Conservation (phyloP, 1,140 invertebrate genomes). For the Zaprionus nigranus region DNA sequence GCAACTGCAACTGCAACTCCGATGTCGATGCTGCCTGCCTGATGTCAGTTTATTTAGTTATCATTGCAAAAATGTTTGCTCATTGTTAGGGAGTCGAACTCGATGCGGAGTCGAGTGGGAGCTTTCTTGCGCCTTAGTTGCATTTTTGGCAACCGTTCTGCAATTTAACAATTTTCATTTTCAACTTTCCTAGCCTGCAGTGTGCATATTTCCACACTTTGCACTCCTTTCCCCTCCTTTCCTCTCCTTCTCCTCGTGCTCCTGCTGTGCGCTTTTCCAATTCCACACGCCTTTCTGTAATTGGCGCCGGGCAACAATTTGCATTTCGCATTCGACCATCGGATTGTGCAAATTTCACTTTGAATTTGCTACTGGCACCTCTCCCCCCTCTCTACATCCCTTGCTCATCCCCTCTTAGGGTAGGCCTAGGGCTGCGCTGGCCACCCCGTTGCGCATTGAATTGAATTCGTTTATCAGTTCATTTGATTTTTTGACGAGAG, state of each 20-base stretch:
- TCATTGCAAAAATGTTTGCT: slow-evolving; percentile 72
- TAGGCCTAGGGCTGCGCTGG: neutral
- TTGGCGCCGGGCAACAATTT: slow-evolving; percentile 43
- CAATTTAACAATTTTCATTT: slow-evolving; percentile 65
- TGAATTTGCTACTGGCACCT: slow-evolving; percentile 22
- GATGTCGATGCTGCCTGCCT: slow-evolving; percentile 16
- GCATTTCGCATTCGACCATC: slow-evolving; percentile 31
- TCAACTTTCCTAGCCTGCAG: slow-evolving; percentile 54
- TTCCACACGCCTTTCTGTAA: slow-evolving; percentile 28
- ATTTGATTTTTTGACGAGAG: slow-evolving; percentile 66
- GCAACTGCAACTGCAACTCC: neutral
- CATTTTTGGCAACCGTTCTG: slow-evolving; percentile 17
- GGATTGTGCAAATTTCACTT: slow-evolving; percentile 54
- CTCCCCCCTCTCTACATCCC: neutral
- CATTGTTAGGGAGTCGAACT: slow-evolving; percentile 55
- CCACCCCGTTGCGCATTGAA: slow-evolving; percentile 45
- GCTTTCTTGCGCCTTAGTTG: slow-evolving; percentile 23
- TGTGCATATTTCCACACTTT: slow-evolving; percentile 15
- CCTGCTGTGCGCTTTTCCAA: slow-evolving; percentile 4
- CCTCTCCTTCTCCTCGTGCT: neutral
- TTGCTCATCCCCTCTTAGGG: slow-evolving; percentile 5
- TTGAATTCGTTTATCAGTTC: slow-evolving; percentile 69
- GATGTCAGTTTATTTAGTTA: slow-evolving; percentile 74
- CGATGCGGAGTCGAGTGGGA: slow-evolving; percentile 3
- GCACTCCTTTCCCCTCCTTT: too few species aligned